phyloP scores from a whole-genome alignment of 2,797 vertebrate species.

The Chelidonichthys spinosus region DNA sequence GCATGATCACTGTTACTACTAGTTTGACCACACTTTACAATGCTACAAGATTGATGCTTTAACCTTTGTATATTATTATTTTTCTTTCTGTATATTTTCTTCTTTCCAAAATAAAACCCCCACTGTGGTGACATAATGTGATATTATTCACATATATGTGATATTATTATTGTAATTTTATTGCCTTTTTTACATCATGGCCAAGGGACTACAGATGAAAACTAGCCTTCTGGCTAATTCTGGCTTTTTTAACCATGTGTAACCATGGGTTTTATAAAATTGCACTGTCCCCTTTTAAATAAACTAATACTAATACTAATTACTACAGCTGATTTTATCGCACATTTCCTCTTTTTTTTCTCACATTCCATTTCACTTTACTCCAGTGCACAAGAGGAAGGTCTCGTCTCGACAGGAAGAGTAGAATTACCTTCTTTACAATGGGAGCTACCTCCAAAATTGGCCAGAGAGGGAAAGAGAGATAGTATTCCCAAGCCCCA shows the following conservation, averaged over 20 bases:
- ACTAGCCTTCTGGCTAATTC: too few relatives aligned
- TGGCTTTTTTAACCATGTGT: too few relatives aligned
- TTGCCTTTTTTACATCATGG: too few relatives aligned
- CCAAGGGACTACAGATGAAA: too few relatives aligned
- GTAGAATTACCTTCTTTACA: constrained; percentile 39
- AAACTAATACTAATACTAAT: too few relatives aligned
- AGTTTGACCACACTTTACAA: background rate
- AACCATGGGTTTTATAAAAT: too few relatives aligned
- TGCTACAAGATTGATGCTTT: background rate
- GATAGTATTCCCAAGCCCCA: constrained; percentile 70
- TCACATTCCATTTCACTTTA: constrained; percentile 22
- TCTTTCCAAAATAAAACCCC: background rate
- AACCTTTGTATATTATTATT: background rate
- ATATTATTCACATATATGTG: too few relatives aligned
- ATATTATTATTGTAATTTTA: too few relatives aligned
- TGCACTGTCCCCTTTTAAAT: too few relatives aligned
- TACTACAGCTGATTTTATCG: constrained; percentile 16
- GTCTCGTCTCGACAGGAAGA: constrained; percentile 29
- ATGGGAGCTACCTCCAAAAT: constrained; percentile 47
- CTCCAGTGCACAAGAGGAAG: constrained; percentile 31
- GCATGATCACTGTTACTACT: background rate
- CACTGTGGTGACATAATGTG: background rate
- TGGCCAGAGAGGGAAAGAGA: constrained; percentile 46
- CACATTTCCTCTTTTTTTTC: constrained; percentile 12
- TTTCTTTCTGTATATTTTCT: background rate